These are phyloP conservation scores for Platalea minor DNA, from an alignment of 2,797 vertebrate genomes.

Conservation along the genomic window DNA sequence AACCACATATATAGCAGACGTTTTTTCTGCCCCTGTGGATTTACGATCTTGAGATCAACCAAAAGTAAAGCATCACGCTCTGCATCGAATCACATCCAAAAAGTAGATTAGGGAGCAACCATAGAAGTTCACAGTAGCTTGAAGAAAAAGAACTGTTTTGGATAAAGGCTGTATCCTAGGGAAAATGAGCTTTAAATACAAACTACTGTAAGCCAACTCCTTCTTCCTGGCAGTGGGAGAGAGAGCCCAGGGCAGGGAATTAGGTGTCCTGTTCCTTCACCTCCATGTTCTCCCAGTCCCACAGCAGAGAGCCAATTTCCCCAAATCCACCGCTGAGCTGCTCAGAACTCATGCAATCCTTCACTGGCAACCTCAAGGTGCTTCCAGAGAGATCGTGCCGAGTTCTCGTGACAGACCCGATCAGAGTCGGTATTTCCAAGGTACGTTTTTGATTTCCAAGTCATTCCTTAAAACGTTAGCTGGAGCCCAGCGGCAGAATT, in stretches of 20 bases:
- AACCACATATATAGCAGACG: background rate
- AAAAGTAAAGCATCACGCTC: background rate
- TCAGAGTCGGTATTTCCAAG: background rate
- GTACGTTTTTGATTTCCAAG: background rate
- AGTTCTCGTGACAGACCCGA: background rate
- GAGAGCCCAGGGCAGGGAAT: background rate
- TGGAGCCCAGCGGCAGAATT: background rate
- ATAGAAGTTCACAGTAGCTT: background rate
- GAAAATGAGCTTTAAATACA: background rate
- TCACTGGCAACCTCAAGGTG: background rate
- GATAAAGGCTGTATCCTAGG: background rate
- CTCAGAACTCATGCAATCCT: background rate
- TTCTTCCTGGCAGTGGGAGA: background rate
- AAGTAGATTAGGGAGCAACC: background rate
- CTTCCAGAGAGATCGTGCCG: accelerated
- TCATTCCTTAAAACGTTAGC: background rate
- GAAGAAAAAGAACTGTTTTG: background rate
- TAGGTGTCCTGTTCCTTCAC: conserved; percentile 9
- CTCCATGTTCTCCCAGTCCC: background rate
- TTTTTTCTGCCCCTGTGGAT: background rate
- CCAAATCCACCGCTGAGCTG: background rate
- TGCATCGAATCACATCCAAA: background rate
- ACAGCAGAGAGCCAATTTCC: background rate
- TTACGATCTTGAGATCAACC: background rate
- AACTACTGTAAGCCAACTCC: background rate